Evolutionary conservation across 2,888 invertebrate species (phyloP).

Genomic region (Andrena flavipes): DNA sequence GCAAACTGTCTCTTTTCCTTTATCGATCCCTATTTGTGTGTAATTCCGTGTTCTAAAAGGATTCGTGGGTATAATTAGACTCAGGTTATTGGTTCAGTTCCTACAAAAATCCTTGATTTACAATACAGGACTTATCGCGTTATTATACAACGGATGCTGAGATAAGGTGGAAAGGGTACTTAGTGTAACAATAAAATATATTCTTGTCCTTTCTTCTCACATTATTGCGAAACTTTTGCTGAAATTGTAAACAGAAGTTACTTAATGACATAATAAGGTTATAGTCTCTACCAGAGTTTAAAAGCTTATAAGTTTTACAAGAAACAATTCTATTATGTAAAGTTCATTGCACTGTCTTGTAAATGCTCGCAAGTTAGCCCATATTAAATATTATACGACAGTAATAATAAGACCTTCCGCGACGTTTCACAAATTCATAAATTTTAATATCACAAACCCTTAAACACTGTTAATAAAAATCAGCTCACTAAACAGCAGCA

Average conservation of each 20-base stretch:
- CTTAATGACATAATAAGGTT: not conserved
- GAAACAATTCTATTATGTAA: no score
- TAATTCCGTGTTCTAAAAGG: no score
- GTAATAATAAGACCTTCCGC: no score
- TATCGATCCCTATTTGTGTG: not conserved
- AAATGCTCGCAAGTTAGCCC: no score
- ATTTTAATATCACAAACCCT: no score
- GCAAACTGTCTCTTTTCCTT: not conserved
- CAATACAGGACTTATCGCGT: not conserved
- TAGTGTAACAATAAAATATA: no score
- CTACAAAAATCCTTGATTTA: constrained; percentile 9
- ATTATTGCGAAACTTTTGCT: not conserved
- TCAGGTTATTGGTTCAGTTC: not conserved
- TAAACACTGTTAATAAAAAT: no score
- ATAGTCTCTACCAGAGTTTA: no score
- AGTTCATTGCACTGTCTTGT: no score
- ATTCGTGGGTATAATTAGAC: not conserved
- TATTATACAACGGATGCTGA: constrained; percentile 1
- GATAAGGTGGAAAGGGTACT: not conserved
- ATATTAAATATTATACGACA: no score
- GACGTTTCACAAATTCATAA: no score
- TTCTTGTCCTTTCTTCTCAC: not conserved
- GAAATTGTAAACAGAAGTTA: not conserved
- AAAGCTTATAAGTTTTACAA: no score
- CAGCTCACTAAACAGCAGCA: not conserved